These are phyloP conservation scores for Chymomyza fuscimana DNA, from an alignment of 2,888 invertebrate genomes.

Conservation along the genomic window DNA sequence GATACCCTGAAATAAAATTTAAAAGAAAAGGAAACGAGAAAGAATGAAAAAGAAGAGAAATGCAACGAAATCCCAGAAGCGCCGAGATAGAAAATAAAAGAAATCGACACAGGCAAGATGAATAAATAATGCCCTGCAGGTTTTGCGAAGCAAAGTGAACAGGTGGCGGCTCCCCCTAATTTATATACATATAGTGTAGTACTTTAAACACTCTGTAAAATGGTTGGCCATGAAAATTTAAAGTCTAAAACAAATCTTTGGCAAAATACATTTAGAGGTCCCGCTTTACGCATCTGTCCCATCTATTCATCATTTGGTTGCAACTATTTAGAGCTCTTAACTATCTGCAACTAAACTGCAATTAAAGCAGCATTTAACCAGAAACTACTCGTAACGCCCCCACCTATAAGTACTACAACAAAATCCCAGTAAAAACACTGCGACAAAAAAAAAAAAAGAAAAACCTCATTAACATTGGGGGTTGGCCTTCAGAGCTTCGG, in stretches of 20 bases:
- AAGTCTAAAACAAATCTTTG: not conserved
- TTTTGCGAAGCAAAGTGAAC: no score
- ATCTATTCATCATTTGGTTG: not conserved
- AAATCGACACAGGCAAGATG: no score
- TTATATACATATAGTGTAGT: no score
- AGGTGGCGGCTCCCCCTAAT: no score
- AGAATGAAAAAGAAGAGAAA: no score
- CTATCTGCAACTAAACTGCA: conserved; percentile 34
- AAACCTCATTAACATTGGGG: conserved; percentile 40
- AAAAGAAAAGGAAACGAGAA: no score
- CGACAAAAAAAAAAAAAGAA: conserved; percentile 4
- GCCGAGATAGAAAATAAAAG: no score
- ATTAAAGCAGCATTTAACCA: conserved; percentile 66
- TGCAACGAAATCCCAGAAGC: no score
- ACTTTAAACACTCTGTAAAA: no score
- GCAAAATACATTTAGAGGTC: no score
- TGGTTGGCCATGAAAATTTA: not conserved
- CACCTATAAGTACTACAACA: conserved; percentile 34
- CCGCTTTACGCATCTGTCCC: not conserved
- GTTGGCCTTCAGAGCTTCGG: not conserved
- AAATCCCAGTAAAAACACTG: not conserved
- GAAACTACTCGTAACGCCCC: conserved; percentile 64
- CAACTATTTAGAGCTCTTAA: conserved; percentile 44
- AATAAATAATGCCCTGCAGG: no score
- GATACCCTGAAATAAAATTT: no score